Conservation (phyloP, 1,140 invertebrate genomes). For the Neoseiulus cucumeris region DNA sequence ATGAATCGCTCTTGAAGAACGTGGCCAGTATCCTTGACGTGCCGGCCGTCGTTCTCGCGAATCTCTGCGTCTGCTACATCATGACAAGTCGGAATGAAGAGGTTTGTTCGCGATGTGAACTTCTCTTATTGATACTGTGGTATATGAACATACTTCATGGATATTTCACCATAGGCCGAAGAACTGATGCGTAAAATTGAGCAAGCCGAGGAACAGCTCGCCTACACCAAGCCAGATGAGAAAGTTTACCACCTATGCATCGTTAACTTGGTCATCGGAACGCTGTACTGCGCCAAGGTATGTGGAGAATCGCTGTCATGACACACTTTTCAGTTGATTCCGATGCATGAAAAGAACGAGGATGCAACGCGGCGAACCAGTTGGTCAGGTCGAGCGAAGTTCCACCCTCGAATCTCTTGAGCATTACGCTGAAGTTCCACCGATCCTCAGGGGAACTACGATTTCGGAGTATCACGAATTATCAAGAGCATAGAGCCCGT, state of each 20-base stretch:
- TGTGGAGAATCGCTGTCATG: too few relatives aligned
- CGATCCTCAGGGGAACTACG: constrained; percentile 67
- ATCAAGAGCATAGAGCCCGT: constrained; percentile 91
- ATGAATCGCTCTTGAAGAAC: constrained; percentile 93
- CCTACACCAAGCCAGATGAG: constrained; percentile 78
- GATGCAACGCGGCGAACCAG: too few relatives aligned
- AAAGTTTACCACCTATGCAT: constrained; percentile 95
- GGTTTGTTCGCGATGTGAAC: constrained; percentile 25
- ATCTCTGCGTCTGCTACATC: constrained; percentile 95
- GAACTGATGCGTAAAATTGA: constrained; percentile 97
- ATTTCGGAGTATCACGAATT: constrained; percentile 93
- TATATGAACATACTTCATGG: too few relatives aligned
- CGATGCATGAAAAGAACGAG: too few relatives aligned
- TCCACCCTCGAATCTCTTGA: too few relatives aligned
- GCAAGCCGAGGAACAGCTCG: constrained; percentile 81
- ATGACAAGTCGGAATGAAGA: constrained; percentile 98
- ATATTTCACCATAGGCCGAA: constrained; percentile 42
- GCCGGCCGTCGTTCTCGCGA: constrained; percentile 88
- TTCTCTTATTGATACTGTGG: too few relatives aligned
- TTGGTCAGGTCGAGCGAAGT: too few relatives aligned
- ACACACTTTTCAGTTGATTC: too few relatives aligned
- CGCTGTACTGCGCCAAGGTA: constrained; percentile 80
- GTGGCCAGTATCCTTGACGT: constrained; percentile 73
- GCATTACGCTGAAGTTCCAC: too few relatives aligned
- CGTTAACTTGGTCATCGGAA: constrained; percentile 95